These are phyloP conservation scores for Rhynchophorus ferrugineus DNA, from an alignment of 1,140 invertebrate species.

Conservation along the genomic window DNA sequence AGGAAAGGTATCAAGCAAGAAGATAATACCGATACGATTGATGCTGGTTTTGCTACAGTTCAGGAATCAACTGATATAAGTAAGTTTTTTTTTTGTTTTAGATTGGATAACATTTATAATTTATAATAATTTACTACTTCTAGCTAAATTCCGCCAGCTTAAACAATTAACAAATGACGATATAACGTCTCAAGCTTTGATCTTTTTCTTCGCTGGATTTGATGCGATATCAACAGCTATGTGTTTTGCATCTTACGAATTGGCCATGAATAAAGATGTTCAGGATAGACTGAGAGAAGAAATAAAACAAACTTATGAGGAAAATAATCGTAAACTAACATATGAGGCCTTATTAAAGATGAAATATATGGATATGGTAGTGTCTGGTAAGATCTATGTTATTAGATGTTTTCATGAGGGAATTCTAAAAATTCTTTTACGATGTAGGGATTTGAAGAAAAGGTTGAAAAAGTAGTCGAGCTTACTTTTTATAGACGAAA, in stretches of 20 bases:
- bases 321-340: slow-evolving; percentile 25
- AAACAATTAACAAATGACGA: slow-evolving; percentile 26
- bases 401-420: neutral
- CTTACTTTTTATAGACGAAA: no score
- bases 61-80: slow-evolving; percentile 38
- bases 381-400: slow-evolving; percentile 33
- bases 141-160: slow-evolving; percentile 26
- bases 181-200: slow-evolving; percentile 37
- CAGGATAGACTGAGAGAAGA: slow-evolving; percentile 40
- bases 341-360: slow-evolving; percentile 38
- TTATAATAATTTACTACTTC: slow-evolving; percentile 2
- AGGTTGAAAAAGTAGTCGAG: slow-evolving; percentile 8
- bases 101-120: no score
- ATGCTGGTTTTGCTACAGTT: slow-evolving; percentile 43
- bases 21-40: slow-evolving; percentile 34
- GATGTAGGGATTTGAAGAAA: no score
- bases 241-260: slow-evolving; percentile 36
- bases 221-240: slow-evolving; percentile 34
- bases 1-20: slow-evolving; percentile 35
- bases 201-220: slow-evolving; percentile 42
- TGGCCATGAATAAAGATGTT: slow-evolving; percentile 48
- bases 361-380: slow-evolving; percentile 42
- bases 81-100: no score
- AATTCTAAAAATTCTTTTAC: no score
- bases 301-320: slow-evolving; percentile 19